These are phyloP conservation scores for Phylloscopus trochiloides DNA, from an alignment of 2,113 vertebrate species.

Conservation along the genomic window DNA sequence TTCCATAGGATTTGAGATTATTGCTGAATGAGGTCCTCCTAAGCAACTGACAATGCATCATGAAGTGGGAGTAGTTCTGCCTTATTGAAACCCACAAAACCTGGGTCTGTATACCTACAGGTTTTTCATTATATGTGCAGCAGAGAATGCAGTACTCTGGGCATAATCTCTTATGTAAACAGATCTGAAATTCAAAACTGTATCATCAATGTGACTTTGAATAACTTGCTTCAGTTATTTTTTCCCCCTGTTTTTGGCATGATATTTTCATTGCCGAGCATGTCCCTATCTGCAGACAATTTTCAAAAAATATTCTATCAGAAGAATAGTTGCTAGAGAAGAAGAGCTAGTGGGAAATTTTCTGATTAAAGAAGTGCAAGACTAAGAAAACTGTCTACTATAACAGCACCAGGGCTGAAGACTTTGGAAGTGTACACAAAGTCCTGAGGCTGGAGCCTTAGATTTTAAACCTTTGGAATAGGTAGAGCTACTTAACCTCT, in stretches of 20 bases:
- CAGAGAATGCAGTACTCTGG: background rate
- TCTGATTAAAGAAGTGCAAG: background rate
- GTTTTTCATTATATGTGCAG: background rate
- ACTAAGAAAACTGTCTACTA: background rate
- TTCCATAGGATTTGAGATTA: background rate
- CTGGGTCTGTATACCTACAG: background rate
- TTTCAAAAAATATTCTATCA: background rate
- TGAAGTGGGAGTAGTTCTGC: background rate
- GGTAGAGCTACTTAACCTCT: background rate
- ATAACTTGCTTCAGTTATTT: background rate
- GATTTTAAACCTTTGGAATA: background rate
- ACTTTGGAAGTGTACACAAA: background rate
- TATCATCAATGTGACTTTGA: background rate
- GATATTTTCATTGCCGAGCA: background rate
- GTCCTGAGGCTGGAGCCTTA: background rate
- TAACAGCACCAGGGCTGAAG: background rate
- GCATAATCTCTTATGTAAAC: background rate
- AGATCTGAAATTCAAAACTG: background rate
- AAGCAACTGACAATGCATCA: background rate
- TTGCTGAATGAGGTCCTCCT: background rate
- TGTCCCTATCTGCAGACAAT: background rate
- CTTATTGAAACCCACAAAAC: background rate
- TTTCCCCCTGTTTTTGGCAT: background rate
- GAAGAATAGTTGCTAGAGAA: background rate
- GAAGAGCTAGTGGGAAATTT: background rate